phyloP scores from a whole-genome alignment of 2,888 invertebrate species.

The Operophtera brumata region DNA sequence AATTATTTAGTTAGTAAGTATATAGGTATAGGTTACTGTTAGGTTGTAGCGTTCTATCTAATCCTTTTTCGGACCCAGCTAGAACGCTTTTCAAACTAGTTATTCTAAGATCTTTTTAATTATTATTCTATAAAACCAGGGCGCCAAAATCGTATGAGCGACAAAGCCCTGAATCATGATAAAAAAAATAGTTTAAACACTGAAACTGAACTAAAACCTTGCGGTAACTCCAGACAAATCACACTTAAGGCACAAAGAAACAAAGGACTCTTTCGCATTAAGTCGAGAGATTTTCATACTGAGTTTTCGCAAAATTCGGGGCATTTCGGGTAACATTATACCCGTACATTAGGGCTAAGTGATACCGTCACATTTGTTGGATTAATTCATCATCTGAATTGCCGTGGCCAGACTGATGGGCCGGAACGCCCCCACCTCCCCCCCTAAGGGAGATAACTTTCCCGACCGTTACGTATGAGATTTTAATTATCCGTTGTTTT shows the following conservation, averaged over 20 bases:
- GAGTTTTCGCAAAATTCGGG: constrained; percentile 53
- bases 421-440: constrained; percentile 60
- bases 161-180: no score
- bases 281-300: constrained; percentile 60
- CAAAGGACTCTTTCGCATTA: constrained; percentile 55
- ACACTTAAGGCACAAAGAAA: constrained; percentile 48
- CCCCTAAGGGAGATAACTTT: constrained; percentile 49
- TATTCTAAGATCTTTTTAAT: no score
- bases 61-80: no score
- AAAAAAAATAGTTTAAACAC: no score
- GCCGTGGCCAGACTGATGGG: constrained; percentile 81
- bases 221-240: constrained; percentile 45
- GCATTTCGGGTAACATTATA: constrained; percentile 75
- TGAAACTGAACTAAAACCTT: constrained; percentile 33
- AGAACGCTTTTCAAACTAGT: no score
- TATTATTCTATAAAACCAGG: no score
- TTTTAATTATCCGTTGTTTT: constrained; percentile 63
- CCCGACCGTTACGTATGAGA: constrained; percentile 61
- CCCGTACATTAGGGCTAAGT: constrained; percentile 81
- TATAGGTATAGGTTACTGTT: no score
- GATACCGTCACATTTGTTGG: constrained; percentile 81
- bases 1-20: no score
- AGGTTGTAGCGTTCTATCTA: no score
- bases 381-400: constrained; percentile 82
- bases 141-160: no score